These are phyloP conservation scores for Pseudochromis fuscus DNA, from an alignment of 2,797 vertebrate genomes.

Conservation along the genomic window DNA sequence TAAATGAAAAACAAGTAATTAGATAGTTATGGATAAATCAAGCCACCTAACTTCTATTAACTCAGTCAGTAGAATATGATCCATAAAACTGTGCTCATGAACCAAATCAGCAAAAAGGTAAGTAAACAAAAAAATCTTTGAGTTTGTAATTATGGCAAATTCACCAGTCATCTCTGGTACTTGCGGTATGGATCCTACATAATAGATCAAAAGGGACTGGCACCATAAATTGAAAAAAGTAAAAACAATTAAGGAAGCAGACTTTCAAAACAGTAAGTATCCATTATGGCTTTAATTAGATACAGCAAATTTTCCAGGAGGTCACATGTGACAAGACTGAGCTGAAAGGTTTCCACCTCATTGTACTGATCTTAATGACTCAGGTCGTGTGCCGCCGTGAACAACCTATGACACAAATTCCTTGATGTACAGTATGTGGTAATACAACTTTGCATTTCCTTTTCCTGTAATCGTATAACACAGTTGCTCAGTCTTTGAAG, in stretches of 20 bases:
- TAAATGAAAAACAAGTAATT: not conserved
- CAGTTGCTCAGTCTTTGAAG: constrained; percentile 4
- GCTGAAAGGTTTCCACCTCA: constrained; percentile 4
- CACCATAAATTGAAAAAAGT: not conserved
- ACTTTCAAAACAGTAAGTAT: not conserved
- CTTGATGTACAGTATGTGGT: constrained; percentile 15
- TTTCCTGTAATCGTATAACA: constrained; percentile 16
- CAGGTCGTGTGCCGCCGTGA: not conserved
- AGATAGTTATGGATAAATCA: not conserved
- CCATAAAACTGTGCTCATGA: not conserved
- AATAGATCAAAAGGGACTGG: not conserved
- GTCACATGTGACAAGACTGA: not conserved
- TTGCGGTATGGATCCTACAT: not conserved
- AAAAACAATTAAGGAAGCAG: not conserved
- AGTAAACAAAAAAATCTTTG: not conserved
- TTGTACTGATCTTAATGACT: not conserved
- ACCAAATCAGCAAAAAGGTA: not conserved
- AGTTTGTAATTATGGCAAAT: not conserved
- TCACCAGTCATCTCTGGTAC: no score
- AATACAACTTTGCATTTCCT: constrained; percentile 13
- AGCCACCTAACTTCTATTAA: no score
- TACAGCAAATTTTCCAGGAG: not conserved
- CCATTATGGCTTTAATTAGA: not conserved
- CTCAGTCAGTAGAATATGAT: not conserved
- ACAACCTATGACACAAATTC: constrained; percentile 11